A percentile compares a stretch with the other conserved stretches of the same genome.
Evolutionary conservation across 2,113 vertebrate genomes (phyloP).

Genomic region (Pithys albifrons): DNA sequence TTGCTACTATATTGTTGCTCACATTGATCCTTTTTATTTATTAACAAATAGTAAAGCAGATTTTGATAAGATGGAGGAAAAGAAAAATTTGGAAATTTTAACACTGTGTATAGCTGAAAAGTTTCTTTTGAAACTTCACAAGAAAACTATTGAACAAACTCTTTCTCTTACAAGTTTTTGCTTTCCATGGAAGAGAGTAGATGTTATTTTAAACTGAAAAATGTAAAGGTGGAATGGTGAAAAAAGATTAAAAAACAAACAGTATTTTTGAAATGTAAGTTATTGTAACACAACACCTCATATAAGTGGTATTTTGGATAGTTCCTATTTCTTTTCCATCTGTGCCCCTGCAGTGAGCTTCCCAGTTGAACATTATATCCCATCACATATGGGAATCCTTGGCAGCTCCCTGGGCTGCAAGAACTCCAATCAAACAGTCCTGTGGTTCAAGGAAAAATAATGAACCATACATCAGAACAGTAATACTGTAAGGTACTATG

Average conservation of each 20-base stretch:
- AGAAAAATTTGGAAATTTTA: background rate
- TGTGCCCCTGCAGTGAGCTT: background rate
- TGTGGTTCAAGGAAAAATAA: background rate
- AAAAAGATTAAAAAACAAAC: background rate
- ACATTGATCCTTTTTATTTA: background rate
- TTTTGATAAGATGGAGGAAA: background rate
- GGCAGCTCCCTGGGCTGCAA: background rate
- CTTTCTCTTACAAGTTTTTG: background rate
- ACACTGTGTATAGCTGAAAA: background rate
- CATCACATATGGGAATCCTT: fast-evolving
- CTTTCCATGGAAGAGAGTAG: background rate
- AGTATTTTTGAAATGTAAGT: background rate
- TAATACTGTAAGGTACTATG: background rate
- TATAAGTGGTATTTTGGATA: background rate
- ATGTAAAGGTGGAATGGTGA: background rate
- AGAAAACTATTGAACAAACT: background rate
- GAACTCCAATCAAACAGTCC: background rate
- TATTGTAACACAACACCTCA: background rate
- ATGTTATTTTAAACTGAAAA: background rate
- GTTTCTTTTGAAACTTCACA: background rate
- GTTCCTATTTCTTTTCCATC: background rate
- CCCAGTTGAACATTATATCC: background rate
- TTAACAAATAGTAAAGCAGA: background rate
- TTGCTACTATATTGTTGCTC: background rate
- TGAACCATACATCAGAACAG: background rate